Base-by-base conservation (phyloP, 2,113 vertebrate species). In the Erinaceus europaeus region DNA sequence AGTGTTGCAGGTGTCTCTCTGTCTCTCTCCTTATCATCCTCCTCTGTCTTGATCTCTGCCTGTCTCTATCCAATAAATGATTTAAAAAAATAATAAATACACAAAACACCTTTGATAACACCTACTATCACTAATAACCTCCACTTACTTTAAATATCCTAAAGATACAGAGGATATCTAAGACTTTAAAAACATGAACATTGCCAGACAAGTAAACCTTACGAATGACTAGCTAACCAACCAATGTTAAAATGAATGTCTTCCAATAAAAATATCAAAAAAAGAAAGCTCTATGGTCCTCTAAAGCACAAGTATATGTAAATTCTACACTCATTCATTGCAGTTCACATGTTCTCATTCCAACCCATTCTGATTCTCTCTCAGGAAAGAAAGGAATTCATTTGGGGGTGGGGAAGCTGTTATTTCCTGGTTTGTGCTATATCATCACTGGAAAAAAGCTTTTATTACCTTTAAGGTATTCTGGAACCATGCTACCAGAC, bases 401-500 rank as follows among this genome's bases (percentile, higher is more conserved):
- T 55, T 55, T 59, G 57, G 27, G n/a, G n/a, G n/a, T n/a, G n/a
- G n/a, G n/a, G n/a, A n/a, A n/a, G n/a, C n/a, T n/a, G n/a, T n/a
- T n/a, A 59, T 18, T 27, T 25, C 46, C 9, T 69, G 52, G n/a
- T 77, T 90, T 72, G 14, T 38, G 27, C 59, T 40, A 65, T 5
- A 71, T 18, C 15, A 52, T 4, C 20, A 65, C 25, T 20, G 3
- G 36, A 15, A 32, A 91, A 64, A 32, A 44, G 42, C 42, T 7
- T 0, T 27, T 32, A 32, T 42, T 96, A 97, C 97, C 95, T 97
- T 95, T 91, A 91, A 92, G 29, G 89, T 89, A 62, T 62, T 96
- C 86, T 93, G 94, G 46, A 97, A 96, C 95, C 97, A 98, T 50
- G 84, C 90, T 67, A 95, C 55, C 55, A 98, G 95, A 90, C 65